These are phyloP conservation scores for Steinernema hermaphroditum DNA, from an alignment of 2,888 invertebrate species.

Conservation along the genomic window DNA sequence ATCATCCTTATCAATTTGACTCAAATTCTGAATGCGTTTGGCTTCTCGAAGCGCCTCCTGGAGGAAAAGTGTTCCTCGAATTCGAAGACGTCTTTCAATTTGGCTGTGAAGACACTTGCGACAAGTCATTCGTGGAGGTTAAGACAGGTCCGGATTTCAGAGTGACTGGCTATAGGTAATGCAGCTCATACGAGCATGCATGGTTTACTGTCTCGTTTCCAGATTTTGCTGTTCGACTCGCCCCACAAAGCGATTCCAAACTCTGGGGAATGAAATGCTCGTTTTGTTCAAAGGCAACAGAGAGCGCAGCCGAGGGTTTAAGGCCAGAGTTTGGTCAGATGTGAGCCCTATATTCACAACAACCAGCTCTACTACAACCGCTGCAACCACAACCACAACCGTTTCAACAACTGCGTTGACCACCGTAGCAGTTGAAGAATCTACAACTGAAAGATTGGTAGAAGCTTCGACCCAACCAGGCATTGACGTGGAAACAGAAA, in stretches of 20 bases:
- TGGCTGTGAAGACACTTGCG: slow-evolving; percentile 64
- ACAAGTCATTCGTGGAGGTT: slow-evolving; percentile 63
- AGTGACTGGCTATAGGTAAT: slow-evolving; percentile 58
- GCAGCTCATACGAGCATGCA: slow-evolving; percentile 23
- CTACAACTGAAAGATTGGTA: not conserved
- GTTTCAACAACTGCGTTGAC: slow-evolving; percentile 34
- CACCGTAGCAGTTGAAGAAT: not conserved
- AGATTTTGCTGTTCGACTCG: slow-evolving; percentile 61
- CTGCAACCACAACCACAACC: slow-evolving; percentile 37
- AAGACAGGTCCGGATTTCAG: slow-evolving; percentile 60
- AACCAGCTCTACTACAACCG: slow-evolving; percentile 27
- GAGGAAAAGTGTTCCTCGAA: slow-evolving; percentile 49
- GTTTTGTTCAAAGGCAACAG: slow-evolving; percentile 56
- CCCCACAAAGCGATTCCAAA: slow-evolving; percentile 52
- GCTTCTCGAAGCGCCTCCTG: slow-evolving; percentile 53
- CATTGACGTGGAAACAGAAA: too few relatives aligned
- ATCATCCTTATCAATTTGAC: slow-evolving; percentile 53
- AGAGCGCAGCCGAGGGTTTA: slow-evolving; percentile 50
- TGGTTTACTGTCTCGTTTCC: not conserved
- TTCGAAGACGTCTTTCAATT: slow-evolving; percentile 61
- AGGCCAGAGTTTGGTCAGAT: slow-evolving; percentile 59
- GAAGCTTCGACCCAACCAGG: too few relatives aligned
- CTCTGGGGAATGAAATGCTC: slow-evolving; percentile 57
- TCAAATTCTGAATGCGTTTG: slow-evolving; percentile 57
- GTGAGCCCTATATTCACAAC: slow-evolving; percentile 34